Evolutionary conservation across 2,888 invertebrate genomes (phyloP), one percentile per base, ranked within the genome.

Genomic region (Laothoe populi): DNA sequence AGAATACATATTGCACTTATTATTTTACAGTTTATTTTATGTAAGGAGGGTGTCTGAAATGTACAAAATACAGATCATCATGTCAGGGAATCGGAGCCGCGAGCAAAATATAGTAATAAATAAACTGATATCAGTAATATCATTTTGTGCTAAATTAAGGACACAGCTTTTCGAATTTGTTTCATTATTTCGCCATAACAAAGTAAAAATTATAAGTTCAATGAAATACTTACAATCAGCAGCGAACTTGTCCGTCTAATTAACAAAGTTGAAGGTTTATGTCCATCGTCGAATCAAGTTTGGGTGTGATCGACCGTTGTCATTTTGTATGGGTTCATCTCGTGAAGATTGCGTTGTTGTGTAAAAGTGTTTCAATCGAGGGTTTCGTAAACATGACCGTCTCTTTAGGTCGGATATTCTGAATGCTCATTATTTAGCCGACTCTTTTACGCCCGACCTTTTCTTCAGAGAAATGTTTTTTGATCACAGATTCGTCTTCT

Each of bases 261-360:
- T 71, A 71, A 73, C 71, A 66, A 72, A 67, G 69, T 64, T 69
- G 66, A 74, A 74, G 74, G 75, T 76, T 71, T 72, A 69, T 70
- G 71, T 71, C 74, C 74, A 70, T 74, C 74, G 72, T 80, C 72
- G 68, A 69, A 71, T 66, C 72, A 75, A 72, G 70, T 70, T 70
- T 70, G 72, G 74, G 78, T 77, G 71, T 72, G 70, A 77, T 81
- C 80, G 78, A 79, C 78, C 75, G 70, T 74, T 77, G 74, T 76
- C 76, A 70, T 71, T 74, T 74, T 78, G 77, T 78, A 81, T 72
- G 77, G 75, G 77, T 73, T 77, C 74, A 75, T 78, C 74, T 31
- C 26, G 26, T 26, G 19, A 59, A 31, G 74, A 35, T 31, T 53
- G 35, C 53, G 31, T 19, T 53, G 19, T 53, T 31, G 31, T 71